These are phyloP conservation scores for Dolichoris vasculosae DNA, from an alignment of 1,140 invertebrate genomes.

Conservation along the genomic window DNA sequence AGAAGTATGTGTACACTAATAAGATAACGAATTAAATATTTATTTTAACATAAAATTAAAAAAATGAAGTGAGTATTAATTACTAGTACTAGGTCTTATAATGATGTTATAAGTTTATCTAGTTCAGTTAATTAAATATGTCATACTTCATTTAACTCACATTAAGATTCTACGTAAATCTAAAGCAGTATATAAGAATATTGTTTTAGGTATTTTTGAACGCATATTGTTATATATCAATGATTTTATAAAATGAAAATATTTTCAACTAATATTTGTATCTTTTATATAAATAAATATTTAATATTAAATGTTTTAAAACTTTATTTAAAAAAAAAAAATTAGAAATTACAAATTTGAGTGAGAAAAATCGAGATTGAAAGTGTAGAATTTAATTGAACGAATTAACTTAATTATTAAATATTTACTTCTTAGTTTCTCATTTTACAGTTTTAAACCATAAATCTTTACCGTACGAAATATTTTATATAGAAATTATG, in stretches of 20 bases:
- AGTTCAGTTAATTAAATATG: background rate
- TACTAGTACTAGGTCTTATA: background rate
- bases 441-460: background rate
- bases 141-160: background rate
- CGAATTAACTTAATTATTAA: background rate
- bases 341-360: too few species aligned
- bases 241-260: too few species aligned
- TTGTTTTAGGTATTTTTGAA: background rate
- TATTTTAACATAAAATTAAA: too few species aligned
- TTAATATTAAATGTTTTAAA: too few species aligned
- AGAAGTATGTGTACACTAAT: too few species aligned
- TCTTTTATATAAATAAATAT: too few species aligned
- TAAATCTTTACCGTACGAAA: background rate
- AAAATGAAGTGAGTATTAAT: too few species aligned
- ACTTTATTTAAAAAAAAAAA: too few species aligned
- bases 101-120: background rate
- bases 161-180: background rate
- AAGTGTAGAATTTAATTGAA: background rate
- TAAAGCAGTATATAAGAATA: background rate
- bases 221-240: too few species aligned
- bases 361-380: background rate
- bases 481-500: too few species aligned
- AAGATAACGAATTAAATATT: too few species aligned
- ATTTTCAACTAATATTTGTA: too few species aligned
- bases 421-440: background rate